A percentile compares a stretch with the other conserved stretches of the same genome.
phyloP scores from a whole-genome alignment of 1,140 invertebrate genomes.

The Drosophila bipectinata region DNA sequence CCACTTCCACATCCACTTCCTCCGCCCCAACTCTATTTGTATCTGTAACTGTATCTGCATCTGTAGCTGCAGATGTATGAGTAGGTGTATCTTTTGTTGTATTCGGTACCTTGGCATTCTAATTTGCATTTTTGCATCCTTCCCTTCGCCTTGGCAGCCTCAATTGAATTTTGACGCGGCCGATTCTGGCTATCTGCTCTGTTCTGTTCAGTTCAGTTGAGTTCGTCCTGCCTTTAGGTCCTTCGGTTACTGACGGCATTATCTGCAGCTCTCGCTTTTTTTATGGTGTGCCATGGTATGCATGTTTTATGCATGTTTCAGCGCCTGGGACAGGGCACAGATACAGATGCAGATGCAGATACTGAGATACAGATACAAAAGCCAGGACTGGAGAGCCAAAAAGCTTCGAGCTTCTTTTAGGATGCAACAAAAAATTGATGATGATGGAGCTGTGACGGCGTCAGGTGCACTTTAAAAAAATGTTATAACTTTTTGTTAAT shows the following conservation, averaged over 20 bases:
- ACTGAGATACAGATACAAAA: constrained; percentile 18
- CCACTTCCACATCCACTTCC: neutral
- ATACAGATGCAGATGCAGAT: constrained; percentile 27
- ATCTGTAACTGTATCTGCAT: constrained; percentile 19
- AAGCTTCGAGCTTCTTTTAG: constrained; percentile 8
- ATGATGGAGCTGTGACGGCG: constrained; percentile 55
- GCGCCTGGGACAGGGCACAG: constrained; percentile 28
- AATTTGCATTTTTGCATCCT: constrained; percentile 68
- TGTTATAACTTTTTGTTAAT: neutral
- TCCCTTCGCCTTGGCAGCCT: constrained; percentile 38
- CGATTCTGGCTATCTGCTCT: constrained; percentile 33
- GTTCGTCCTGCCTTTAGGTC: constrained; percentile 30
- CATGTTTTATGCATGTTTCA: constrained; percentile 71
- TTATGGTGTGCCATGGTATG: constrained; percentile 17
- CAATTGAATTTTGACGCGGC: constrained; percentile 78
- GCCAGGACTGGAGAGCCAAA: constrained; percentile 20
- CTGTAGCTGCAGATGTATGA: constrained; percentile 5
- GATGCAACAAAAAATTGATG: constrained; percentile 55
- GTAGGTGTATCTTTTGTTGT: constrained; percentile 16
- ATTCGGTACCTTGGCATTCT: constrained; percentile 48
- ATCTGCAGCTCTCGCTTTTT: constrained; percentile 28
- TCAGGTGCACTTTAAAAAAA: constrained; percentile 1
- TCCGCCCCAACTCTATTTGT: neutral
- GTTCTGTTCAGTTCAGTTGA: constrained; percentile 28
- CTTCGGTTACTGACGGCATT: constrained; percentile 44